Evolutionary conservation across 2,113 vertebrate species (phyloP).

Genomic region (Otus sunia): DNA sequence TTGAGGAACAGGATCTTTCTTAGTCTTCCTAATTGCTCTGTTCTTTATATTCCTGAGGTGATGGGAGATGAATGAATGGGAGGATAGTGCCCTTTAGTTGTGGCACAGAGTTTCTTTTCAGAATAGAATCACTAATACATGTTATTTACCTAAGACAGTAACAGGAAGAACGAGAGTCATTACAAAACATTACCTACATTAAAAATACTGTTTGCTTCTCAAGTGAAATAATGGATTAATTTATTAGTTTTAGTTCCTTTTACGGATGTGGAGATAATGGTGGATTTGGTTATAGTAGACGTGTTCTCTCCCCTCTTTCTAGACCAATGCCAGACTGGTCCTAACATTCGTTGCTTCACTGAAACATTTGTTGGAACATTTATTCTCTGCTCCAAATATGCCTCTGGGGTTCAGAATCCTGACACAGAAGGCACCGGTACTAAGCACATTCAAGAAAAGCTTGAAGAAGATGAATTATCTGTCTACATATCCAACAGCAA

Average conservation of each 20-base stretch:
- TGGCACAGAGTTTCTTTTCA: neutral
- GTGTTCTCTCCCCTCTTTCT: neutral
- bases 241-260: neutral
- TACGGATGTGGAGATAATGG: neutral
- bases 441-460: neutral
- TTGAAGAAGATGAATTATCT: neutral
- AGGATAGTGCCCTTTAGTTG: neutral
- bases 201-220: neutral
- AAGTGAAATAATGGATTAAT: neutral
- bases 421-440: neutral
- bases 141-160: neutral
- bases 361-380: slow-evolving; percentile 1
- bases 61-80: neutral
- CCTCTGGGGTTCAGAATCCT: neutral
- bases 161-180: neutral
- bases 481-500: neutral
- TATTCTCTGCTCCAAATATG: neutral
- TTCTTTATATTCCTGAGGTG: neutral
- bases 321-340: neutral
- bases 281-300: neutral
- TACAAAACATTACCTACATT: neutral
- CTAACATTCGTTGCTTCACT: neutral
- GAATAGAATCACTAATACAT: neutral
- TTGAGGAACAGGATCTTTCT: neutral
- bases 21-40: neutral